Base-by-base conservation (phyloP, 2,888 invertebrate genomes). In the Cacoxenus indagator region DNA sequence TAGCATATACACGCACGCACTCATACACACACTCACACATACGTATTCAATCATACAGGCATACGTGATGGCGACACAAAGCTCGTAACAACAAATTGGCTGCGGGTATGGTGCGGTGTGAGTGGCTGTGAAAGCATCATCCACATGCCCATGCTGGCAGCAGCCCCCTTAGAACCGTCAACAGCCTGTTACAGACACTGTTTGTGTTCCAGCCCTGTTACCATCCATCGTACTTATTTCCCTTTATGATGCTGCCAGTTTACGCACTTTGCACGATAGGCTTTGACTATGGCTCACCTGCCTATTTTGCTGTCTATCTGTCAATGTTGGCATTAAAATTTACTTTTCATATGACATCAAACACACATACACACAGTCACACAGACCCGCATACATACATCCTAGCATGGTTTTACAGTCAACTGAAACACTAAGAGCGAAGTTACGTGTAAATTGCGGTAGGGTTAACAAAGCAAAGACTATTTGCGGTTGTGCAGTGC, bases 321-420 rank as follows among this genome's bases (percentile, higher is more conserved):
- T 75, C 82, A 78, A 82, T 82, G 76, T 80, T 80, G 78, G 81
- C 77, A 80, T 80, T 82, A 80, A 80, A 82, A 80, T 80, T 80
- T 80, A 75, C 79, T 74, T 82, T 76, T 76, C 74, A 76, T 76
- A 74, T 73, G 73, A 76, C 76, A 82, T n/a, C 76, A 80, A 57
- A n/a, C 64, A 45, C 27, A 45, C 64, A 64, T 26, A 48, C 11
- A 14, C 48, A 17, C 46, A 27, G 14, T 14, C n/a, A n/a, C n/a
- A n/a, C n/a, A n/a, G n/a, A 55, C 6, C 22, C 55, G 2, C 55
- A 55, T 26, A 55, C 55, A 54, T 14, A 54, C 9, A 24, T 0
- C 19, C 22, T 26, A 22, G 54, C 9, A 6, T 24, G 17, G 54
- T 19, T n/a, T n/a, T n/a, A n/a, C n/a, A n/a, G n/a, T n/a, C n/a